Conservation (phyloP, 2,113 vertebrate genomes). For the Oplegnathus fasciatus region DNA sequence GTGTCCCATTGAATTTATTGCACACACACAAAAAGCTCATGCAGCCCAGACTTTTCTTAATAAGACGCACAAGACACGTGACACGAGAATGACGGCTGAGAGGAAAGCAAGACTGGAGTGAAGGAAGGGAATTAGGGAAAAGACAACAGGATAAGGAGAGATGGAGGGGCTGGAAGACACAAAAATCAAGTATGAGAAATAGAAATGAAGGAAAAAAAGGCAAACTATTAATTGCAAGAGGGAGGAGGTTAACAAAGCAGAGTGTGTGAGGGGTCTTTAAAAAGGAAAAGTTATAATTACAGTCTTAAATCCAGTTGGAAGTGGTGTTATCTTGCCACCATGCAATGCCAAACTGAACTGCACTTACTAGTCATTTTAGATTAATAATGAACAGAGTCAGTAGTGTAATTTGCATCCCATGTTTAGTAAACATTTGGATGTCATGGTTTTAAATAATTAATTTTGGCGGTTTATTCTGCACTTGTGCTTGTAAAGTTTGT, state of each 20-base stretch:
- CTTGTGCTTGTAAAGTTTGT: background rate
- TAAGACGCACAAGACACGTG: no score
- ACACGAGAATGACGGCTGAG: background rate
- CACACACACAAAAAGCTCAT: background rate
- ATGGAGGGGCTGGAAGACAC: background rate
- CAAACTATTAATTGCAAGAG: background rate
- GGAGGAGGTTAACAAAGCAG: background rate
- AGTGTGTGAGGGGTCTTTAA: background rate
- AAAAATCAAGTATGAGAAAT: background rate
- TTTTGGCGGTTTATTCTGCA: background rate
- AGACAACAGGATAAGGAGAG: background rate
- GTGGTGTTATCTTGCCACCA: background rate
- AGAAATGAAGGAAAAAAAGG: background rate
- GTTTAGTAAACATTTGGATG: background rate
- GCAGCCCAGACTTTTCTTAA: background rate
- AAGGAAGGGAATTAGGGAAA: background rate
- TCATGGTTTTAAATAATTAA: background rate
- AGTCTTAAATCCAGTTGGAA: background rate
- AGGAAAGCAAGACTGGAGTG: background rate
- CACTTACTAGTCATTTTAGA: background rate
- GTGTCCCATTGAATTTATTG: conserved; percentile 29
- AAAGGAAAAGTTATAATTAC: background rate
- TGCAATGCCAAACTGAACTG: background rate
- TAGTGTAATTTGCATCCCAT: background rate
- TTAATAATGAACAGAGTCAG: no score